A percentile compares a stretch with the other conserved stretches of the same genome.
Evolutionary conservation across 2,797 vertebrate species (phyloP).

Genomic region (Furcifer pardalis): DNA sequence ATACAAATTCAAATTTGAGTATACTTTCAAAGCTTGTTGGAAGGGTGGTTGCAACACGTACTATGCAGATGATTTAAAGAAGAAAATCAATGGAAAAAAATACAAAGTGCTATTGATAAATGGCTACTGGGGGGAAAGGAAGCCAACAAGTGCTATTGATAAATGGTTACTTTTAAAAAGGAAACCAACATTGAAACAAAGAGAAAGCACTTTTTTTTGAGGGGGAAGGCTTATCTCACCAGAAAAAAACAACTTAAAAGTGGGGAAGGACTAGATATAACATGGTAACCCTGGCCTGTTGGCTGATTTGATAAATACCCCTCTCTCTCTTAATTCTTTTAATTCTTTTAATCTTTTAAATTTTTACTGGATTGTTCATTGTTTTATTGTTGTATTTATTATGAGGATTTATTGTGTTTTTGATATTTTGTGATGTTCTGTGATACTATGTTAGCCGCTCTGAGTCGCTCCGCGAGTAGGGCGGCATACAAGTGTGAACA

Average conservation of each 20-base stretch:
- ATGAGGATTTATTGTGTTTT: no score
- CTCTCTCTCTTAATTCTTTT: no score
- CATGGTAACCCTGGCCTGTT: no score
- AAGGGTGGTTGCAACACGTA: conserved; percentile 50
- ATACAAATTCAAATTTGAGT: conserved; percentile 75
- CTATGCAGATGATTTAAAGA: conserved; percentile 67
- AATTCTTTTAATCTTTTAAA: no score
- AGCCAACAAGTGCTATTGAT: conserved; percentile 38
- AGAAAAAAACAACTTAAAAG: conserved; percentile 28
- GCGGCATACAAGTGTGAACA: no score
- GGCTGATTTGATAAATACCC: no score
- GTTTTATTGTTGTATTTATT: no score
- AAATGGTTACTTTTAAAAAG: conserved; percentile 17
- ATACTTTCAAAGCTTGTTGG: conserved; percentile 66
- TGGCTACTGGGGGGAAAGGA: conserved; percentile 42
- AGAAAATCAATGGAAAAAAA: conserved; percentile 48
- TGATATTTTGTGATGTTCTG: no score
- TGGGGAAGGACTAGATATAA: neutral
- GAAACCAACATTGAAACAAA: conserved; percentile 20
- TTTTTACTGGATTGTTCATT: no score
- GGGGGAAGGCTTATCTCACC: conserved; percentile 3
- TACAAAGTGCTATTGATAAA: conserved; percentile 40
- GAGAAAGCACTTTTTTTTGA: conserved; percentile 18
- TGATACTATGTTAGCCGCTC: no score
- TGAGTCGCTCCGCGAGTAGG: no score